Evolutionary conservation across 1,140 invertebrate species (phyloP).

Genomic region (Drosophila guanche): DNA sequence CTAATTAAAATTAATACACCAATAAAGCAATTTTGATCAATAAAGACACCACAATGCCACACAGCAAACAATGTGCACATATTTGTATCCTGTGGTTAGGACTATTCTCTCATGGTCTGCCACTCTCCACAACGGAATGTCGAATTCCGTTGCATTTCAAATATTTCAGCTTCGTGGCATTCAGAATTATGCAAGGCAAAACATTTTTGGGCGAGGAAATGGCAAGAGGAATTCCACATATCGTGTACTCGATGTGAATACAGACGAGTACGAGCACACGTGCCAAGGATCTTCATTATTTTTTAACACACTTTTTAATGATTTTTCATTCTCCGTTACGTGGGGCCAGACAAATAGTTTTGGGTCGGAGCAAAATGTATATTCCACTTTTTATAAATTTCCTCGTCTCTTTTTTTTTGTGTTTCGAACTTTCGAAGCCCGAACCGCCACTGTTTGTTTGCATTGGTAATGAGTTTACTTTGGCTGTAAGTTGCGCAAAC

Average conservation of each 20-base stretch:
- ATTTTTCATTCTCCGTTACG: slow-evolving; percentile 48
- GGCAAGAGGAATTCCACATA: not conserved
- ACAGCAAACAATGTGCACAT: slow-evolving; percentile 41
- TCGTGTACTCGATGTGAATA: slow-evolving; percentile 44
- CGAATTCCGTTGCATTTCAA: slow-evolving; percentile 19
- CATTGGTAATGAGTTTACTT: slow-evolving; percentile 82
- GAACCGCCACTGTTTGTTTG: slow-evolving; percentile 66
- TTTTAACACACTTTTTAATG: slow-evolving; percentile 62
- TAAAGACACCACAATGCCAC: slow-evolving; percentile 45
- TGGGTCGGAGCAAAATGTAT: slow-evolving; percentile 15
- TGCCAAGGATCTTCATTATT: slow-evolving; percentile 66
- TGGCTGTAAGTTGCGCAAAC: slow-evolving; percentile 78
- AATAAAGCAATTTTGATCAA: slow-evolving; percentile 69
- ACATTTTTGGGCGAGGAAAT: slow-evolving; percentile 6
- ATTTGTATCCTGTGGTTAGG: slow-evolving; percentile 39
- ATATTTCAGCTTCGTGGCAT: slow-evolving; percentile 23
- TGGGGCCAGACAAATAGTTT: slow-evolving; percentile 59
- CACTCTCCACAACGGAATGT: slow-evolving; percentile 21
- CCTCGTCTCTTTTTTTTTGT: slow-evolving; percentile 20
- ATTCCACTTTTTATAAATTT: slow-evolving; percentile 17
- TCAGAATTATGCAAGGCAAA: slow-evolving; percentile 47
- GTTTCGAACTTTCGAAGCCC: slow-evolving; percentile 59
- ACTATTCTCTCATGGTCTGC: slow-evolving; percentile 10
- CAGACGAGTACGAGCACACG: slow-evolving; percentile 18
- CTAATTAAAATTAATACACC: slow-evolving; percentile 72